A percentile compares a stretch with the other conserved stretches of the same genome.
Conservation (phyloP, 2,888 invertebrate species). For the Caenorhabditis macrosperma region DNA sequence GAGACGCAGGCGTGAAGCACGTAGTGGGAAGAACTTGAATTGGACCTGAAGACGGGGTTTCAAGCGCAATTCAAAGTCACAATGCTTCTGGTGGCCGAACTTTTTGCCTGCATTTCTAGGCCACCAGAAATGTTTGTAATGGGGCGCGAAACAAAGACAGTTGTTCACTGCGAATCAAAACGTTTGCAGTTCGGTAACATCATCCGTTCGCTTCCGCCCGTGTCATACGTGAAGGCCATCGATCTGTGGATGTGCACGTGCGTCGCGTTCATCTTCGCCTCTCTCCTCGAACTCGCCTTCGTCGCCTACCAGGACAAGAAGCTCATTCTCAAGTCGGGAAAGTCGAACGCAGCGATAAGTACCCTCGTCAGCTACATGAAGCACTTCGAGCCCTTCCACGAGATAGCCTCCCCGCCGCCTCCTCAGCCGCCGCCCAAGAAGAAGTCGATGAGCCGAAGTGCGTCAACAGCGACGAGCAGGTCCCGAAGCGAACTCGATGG, state of each 20-base stretch:
- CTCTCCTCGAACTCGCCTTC: slow-evolving; percentile 76
- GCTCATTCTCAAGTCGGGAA: slow-evolving; percentile 61
- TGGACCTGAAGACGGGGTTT: too few species aligned
- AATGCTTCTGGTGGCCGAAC: too few species aligned
- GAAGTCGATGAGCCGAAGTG: slow-evolving; percentile 14
- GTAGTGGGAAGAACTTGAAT: too few species aligned
- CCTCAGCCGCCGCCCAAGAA: slow-evolving; percentile 12
- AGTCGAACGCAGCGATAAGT: slow-evolving; percentile 65
- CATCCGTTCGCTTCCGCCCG: slow-evolving; percentile 77
- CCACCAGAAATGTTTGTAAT: too few species aligned
- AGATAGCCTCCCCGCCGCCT: slow-evolving; percentile 23
- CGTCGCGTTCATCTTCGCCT: slow-evolving; percentile 77
- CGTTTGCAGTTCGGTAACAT: slow-evolving; percentile 76
- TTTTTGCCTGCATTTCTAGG: too few species aligned
- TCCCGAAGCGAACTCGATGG: slow-evolving; percentile 34
- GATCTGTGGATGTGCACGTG: slow-evolving; percentile 78
- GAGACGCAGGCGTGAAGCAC: too few species aligned
- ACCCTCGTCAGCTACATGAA: slow-evolving; percentile 64
- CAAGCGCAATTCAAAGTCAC: too few species aligned
- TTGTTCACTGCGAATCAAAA: too few species aligned
- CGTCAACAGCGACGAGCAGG: slow-evolving; percentile 16
- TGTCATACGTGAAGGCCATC: slow-evolving; percentile 77
- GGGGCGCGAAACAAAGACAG: too few species aligned
- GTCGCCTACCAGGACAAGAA: slow-evolving; percentile 78
- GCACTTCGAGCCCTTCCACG: slow-evolving; percentile 46